Base-by-base conservation (phyloP, 2,888 invertebrate genomes). In the Drosophila tanythrix region DNA sequence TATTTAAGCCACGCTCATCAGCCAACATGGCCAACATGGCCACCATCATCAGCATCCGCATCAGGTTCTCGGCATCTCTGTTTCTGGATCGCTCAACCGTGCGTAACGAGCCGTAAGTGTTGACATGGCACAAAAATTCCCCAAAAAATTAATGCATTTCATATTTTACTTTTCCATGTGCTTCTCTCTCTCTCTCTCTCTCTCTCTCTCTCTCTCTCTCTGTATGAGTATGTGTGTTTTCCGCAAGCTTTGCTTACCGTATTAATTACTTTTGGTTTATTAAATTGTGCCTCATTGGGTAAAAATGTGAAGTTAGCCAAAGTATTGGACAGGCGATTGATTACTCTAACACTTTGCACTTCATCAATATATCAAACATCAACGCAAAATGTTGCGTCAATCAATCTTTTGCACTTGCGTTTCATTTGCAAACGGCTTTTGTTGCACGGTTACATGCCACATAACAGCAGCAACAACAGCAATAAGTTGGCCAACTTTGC, bases 91-190 rank as follows among this genome's bases (percentile, higher is more conserved):
- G 79, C 74, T 74, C 83, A 78, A 70, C 65, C 78, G 76, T 85
- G 83, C 77, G 83, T 87, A 90, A 79, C 87, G 83, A 88, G 84
- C 76, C 88, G 80, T 80, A 89, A 89, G 89, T 91, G 91, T 90
- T 91, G 91, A 91, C 89, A 83, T 77, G 82, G 89, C 90, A 89
- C 66, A 90, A 90, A 90, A 89, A 79, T 83, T 74, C 67, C 63
- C 72, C 36, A 74, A 56, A 56, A 57, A 57, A 76, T 89, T 79
- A 87, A 87, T 88, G 62, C 72, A 83, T 89, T 85, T 81, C 75
- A 87, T 84, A 88, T 81, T 83, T 81, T 61, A 29, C 21, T 29
- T 27, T 15, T 13, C 13, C 15, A 21, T 52, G 8, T n/a, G 38
- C 27, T 18, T 3, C n/a, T n/a, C n/a, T n/a, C n/a, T 18, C 13